phyloP scores from a whole-genome alignment of 2,888 invertebrate species.

The Acrobasis suavella region DNA sequence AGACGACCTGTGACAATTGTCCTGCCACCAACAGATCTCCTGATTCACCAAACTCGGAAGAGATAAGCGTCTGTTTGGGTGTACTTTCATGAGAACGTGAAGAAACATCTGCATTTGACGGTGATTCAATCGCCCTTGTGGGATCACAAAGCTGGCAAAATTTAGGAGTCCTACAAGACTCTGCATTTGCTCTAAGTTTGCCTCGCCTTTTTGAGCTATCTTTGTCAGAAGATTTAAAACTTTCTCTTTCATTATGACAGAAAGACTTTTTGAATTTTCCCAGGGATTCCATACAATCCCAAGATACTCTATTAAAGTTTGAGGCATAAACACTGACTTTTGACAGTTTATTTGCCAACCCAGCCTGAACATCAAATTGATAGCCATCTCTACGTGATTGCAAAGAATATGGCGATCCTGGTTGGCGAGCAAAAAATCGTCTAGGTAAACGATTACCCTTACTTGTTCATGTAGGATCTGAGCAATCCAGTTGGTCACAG shows the following conservation, averaged over 20 bases:
- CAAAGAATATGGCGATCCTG: conserved; percentile 26
- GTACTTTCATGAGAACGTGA: not conserved
- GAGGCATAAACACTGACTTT: conserved; percentile 29
- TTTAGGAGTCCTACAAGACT: conserved; percentile 28
- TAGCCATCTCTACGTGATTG: conserved; percentile 22
- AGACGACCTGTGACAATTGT: conserved; percentile 17
- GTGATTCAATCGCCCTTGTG: conserved; percentile 25
- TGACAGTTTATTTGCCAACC: conserved; percentile 31
- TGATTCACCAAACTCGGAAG: not conserved
- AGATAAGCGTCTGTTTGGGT: not conserved
- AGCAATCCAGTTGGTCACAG: conserved; percentile 33
- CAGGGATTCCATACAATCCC: conserved; percentile 31
- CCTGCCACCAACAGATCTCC: conserved; percentile 28
- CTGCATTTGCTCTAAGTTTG: conserved; percentile 20
- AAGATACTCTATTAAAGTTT: conserved; percentile 25
- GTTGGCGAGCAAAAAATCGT: conserved; percentile 31
- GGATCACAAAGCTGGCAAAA: conserved; percentile 30
- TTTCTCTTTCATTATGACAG: conserved; percentile 18
- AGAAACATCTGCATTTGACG: conserved; percentile 15
- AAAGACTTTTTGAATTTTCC: conserved; percentile 27
- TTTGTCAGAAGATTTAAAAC: not conserved
- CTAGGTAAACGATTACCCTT: conserved; percentile 30
- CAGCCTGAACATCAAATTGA: conserved; percentile 23
- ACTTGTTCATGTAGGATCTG: conserved; percentile 26
- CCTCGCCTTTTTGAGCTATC: not conserved